Conservation (phyloP, 2,113 vertebrate genomes). For the Carollia perspicillata region DNA sequence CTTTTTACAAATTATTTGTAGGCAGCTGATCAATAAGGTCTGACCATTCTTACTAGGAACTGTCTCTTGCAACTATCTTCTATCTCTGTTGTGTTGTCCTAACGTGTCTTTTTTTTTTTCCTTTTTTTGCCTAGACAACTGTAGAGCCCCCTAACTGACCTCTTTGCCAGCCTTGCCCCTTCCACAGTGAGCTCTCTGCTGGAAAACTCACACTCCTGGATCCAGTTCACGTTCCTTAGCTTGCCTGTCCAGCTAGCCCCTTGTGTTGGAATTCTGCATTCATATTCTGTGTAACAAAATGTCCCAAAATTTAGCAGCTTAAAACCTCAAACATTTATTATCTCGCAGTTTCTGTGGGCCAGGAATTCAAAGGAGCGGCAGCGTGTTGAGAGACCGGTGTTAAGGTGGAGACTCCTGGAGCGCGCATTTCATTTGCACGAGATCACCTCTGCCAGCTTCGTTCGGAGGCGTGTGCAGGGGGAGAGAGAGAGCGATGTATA, state of each 20-base stretch:
- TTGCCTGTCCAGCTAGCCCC: not conserved
- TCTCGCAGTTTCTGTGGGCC: not conserved
- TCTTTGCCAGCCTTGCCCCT: not conserved
- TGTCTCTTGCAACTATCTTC: not conserved
- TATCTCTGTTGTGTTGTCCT: not conserved
- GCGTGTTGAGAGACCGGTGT: not conserved
- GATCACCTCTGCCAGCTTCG: not conserved
- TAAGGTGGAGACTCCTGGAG: not conserved
- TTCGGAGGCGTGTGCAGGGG: fast-evolving
- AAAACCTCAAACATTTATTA: not conserved
- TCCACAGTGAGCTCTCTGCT: not conserved
- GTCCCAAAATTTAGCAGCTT: not conserved
- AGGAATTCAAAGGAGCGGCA: not conserved
- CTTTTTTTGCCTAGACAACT: not conserved
- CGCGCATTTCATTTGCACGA: not conserved
- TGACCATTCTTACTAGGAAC: not conserved
- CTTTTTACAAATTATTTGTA: not conserved
- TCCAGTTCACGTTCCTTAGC: not conserved
- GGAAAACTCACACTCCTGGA: not conserved
- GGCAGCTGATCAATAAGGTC: not conserved
- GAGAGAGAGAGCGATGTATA: fast-evolving
- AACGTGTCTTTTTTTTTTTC: not conserved
- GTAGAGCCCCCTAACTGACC: not conserved
- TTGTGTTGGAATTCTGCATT: not conserved
- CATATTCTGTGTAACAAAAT: not conserved